These are phyloP conservation scores for Pagetopsis macropterus DNA, from an alignment of 2,797 vertebrate species.

Conservation along the genomic window DNA sequence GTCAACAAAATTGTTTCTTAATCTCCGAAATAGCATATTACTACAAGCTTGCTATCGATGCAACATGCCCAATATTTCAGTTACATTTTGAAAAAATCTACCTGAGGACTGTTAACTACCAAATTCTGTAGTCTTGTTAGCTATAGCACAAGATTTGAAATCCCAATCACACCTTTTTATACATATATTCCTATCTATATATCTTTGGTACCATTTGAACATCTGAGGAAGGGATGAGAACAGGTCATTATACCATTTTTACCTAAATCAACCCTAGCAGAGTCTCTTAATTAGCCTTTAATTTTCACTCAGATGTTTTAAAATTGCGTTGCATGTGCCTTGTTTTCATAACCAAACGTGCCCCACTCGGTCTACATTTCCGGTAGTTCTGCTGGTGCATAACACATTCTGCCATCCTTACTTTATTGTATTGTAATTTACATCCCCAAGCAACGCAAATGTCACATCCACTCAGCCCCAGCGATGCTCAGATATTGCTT, in stretches of 20 bases:
- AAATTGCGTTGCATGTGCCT: conserved; percentile 10
- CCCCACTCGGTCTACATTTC: conserved; percentile 14
- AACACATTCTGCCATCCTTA: conserved; percentile 25
- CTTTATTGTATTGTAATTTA: conserved; percentile 34
- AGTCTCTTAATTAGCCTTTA: background rate
- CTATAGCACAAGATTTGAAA: background rate
- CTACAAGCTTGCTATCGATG: background rate
- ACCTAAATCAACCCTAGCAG: conserved; percentile 1
- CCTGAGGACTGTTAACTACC: background rate
- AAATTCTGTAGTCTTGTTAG: background rate
- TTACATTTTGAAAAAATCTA: background rate
- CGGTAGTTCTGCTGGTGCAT: conserved; percentile 15
- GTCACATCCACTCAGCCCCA: conserved; percentile 49
- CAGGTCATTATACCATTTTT: background rate
- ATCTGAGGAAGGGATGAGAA: background rate
- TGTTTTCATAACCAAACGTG: conserved; percentile 27
- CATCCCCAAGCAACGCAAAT: conserved; percentile 45
- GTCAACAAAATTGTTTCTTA: background rate
- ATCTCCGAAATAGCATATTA: background rate
- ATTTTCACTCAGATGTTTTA: background rate
- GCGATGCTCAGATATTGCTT: conserved; percentile 41
- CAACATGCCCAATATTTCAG: background rate
- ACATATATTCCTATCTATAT: background rate
- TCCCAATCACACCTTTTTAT: background rate
- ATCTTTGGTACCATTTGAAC: background rate